A percentile compares a stretch with the other conserved stretches of the same genome.
Conservation (phyloP, 2,888 invertebrate genomes). For the Onthophagus sagittarius region DNA sequence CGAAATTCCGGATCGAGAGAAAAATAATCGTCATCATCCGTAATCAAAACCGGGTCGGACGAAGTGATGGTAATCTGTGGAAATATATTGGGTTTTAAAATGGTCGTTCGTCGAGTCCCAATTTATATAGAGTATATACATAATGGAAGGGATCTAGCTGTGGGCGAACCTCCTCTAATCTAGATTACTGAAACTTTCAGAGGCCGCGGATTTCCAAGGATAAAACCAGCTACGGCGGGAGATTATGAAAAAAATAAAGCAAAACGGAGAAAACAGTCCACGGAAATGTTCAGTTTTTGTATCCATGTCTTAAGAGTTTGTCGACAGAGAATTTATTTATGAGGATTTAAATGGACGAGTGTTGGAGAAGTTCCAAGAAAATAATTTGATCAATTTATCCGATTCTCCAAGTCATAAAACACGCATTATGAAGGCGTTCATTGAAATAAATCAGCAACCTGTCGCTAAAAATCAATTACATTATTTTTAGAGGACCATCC, state of each 20-base stretch:
- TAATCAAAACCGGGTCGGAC: constrained; percentile 20
- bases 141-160: constrained; percentile 39
- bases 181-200: constrained; percentile 43
- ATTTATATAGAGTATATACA: constrained; percentile 40
- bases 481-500: constrained; percentile 15
- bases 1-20: neutral
- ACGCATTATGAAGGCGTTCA: constrained; percentile 16
- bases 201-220: constrained; percentile 37
- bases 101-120: constrained; percentile 34
- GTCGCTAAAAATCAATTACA: constrained; percentile 24
- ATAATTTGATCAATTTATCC: constrained; percentile 3
- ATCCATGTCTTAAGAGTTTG: neutral
- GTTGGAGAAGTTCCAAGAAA: neutral
- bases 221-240: constrained; percentile 28
- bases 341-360: neutral
- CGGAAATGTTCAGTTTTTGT: neutral
- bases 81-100: constrained; percentile 34
- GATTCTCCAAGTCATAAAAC: constrained; percentile 15
- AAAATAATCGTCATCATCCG: constrained; percentile 23
- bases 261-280: neutral
- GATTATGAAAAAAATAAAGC: neutral
- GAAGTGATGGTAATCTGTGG: constrained; percentile 21
- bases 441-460: constrained; percentile 23
- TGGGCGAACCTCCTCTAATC: constrained; percentile 40
- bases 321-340: neutral